phyloP scores from a whole-genome alignment of 2,888 invertebrate species.

The Stenodera caucasica region DNA sequence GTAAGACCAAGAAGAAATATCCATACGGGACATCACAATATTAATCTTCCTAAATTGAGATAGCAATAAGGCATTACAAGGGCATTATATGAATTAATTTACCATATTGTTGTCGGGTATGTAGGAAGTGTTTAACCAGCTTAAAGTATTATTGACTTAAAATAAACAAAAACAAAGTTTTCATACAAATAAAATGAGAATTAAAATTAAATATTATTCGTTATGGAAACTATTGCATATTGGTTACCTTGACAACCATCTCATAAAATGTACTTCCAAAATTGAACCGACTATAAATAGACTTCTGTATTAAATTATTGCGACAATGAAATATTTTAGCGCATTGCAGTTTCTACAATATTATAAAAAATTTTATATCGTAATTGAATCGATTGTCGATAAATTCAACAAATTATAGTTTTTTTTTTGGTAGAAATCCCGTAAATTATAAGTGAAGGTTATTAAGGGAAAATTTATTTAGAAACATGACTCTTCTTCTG shows the following conservation, averaged over 20 bases:
- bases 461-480: background rate
- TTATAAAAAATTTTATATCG: background rate
- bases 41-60: constrained; percentile 29
- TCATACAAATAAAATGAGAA: too few species aligned
- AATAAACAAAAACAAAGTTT: constrained; percentile 10
- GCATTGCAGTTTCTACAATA: background rate
- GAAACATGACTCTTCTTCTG: background rate
- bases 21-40: constrained; percentile 22
- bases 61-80: constrained; percentile 20
- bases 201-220: too few species aligned
- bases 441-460: background rate
- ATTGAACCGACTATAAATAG: too few species aligned
- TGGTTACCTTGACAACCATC: too few species aligned
- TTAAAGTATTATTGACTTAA: constrained; percentile 20
- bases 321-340: background rate
- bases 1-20: constrained; percentile 18
- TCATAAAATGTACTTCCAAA: too few species aligned
- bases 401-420: background rate
- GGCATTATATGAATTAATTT: constrained; percentile 27
- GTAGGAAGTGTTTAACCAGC: constrained; percentile 24
- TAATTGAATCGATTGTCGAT: constrained; percentile 4
- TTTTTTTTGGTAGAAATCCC: background rate
- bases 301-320: too few species aligned
- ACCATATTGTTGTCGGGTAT: constrained; percentile 28
- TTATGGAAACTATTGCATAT: too few species aligned